Evolutionary conservation across 2,888 invertebrate species (phyloP), one percentile per base, ranked within the genome.

Genomic region (Asteroscopus sphinx): DNA sequence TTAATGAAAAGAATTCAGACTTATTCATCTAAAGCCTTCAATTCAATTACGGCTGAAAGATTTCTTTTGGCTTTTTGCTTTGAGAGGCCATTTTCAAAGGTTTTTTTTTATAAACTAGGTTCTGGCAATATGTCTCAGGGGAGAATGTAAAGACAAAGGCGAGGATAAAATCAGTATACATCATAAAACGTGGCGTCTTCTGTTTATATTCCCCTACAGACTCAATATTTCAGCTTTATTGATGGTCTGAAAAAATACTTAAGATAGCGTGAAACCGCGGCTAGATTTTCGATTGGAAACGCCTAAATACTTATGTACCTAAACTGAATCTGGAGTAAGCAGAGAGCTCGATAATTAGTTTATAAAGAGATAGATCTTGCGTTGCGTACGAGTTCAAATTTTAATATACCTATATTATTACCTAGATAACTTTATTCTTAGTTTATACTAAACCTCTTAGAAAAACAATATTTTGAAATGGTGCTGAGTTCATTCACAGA

Each of bases 11-110:
- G 35, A 44, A 35, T 41, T 36, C 33, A 44, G 54, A 46, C 36
- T 53, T 35, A 42, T 64, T 67, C 68, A 60, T 47, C 25, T 39
- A 35, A 26, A 61, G n/a, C 28, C 39, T 61, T 26, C 42, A 40
- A 64, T 68, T 68, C 54, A 54, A 57, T 68, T 68, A 68, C 33
- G 57, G 26, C 28, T n/a, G 42, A 49, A 63, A 66, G 48, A 51
- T 57, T 51, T 64, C 41, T 63, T 30, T 33, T 25, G 21, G 52
- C 42, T 52, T 51, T 64, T 52, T 33, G 62, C 64, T 48, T 46
- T 30, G 26, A 58, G 65, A 58, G 28, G 57, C 46, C 6, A 58
- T 58, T 48, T 47, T 46, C 11, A 46, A 40, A 52, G 52, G 44
- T 33, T 56, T 49, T 40, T 49, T 40, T 44, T 44, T 25, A 25